Base-by-base conservation (phyloP, 2,797 vertebrate genomes). In the Sebastes steindachneri region DNA sequence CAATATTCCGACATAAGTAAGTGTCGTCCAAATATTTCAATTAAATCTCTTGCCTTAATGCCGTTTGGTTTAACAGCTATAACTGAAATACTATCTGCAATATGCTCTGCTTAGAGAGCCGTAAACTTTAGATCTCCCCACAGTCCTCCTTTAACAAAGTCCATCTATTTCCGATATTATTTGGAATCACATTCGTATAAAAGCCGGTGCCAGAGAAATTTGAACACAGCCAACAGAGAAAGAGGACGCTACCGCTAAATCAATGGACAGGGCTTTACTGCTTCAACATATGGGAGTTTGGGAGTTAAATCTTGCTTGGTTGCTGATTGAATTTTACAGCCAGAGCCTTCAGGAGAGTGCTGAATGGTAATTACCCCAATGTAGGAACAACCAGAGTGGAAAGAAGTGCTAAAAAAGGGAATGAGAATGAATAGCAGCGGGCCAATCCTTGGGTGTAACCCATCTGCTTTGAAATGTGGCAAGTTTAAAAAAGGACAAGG, bases 261-360 rank as follows among this genome's bases (percentile, higher is more conserved):
- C 92, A 94, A 93, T 92, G 91, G 80, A 83, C 72, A 73, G 77
- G 77, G 82, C 84, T 93, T 89, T 79, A 90, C 84, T 88, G 91
- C 93, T 83, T 85, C 85, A 90, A 93, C 93, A 88, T 91, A 89
- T 89, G 92, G 93, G 92, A 88, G 80, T 87, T 87, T 75, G 93
- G 90, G 93, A 95, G 92, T 93, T 93, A 92, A 94, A 94, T 94
- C 86, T 89, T 87, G 87, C 89, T 90, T 72, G 88, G 89, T 82
- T 91, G 89, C 89, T 94, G 92, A 95, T 95, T 91, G 93, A 93
- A 94, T 93, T 95, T 94, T 93, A 93, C 82, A 93, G 89, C 86
- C 54, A 28, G 71, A 91, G 86, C 84, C 89, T 93, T 92, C 88
- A 89, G 91, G 79, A 94, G 88, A 92, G 87, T 35, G 81, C 86